Percentiles rank a stretch among this genome's conserved stretches.
Conservation (phyloP, 2,113 vertebrate species). For the Thamnophis sirtalis region DNA sequence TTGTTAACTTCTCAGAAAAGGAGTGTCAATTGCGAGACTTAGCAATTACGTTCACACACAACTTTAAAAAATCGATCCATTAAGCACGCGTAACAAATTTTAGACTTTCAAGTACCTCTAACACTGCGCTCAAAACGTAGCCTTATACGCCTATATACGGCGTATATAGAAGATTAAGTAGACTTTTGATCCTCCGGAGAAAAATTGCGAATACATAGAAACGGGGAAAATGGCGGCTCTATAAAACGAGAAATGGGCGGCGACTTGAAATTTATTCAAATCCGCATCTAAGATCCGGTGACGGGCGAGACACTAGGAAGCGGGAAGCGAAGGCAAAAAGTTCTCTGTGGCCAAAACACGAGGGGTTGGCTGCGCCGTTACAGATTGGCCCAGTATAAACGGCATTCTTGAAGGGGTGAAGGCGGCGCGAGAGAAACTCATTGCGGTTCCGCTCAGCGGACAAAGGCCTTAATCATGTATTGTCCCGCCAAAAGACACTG, state of each 20-base stretch:
- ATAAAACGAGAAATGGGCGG: not conserved
- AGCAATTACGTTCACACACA: not conserved
- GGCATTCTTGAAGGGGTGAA: not conserved
- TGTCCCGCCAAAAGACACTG: conserved; percentile 73
- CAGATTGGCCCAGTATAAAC: not conserved
- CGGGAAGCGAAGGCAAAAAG: no score
- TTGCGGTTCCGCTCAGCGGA: not conserved
- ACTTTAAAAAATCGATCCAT: not conserved
- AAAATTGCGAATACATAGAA: not conserved
- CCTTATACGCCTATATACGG: no score
- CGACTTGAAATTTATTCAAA: not conserved
- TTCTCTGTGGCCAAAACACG: no score
- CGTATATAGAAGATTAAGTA: not conserved
- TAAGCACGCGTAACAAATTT: not conserved
- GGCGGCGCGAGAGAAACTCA: not conserved
- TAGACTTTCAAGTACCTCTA: not conserved
- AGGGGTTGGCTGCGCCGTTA: not conserved
- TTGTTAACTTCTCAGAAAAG: not conserved
- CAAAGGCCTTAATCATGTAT: conserved; percentile 59
- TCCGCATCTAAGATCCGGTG: not conserved
- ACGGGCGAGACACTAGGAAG: no score
- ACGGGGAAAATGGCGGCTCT: not conserved
- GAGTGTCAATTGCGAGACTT: not conserved
- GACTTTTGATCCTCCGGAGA: not conserved
- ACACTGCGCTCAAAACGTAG: not conserved